phyloP scores from a whole-genome alignment of 92 coral and sea anemone species.

The Parazoanthus darwini region DNA sequence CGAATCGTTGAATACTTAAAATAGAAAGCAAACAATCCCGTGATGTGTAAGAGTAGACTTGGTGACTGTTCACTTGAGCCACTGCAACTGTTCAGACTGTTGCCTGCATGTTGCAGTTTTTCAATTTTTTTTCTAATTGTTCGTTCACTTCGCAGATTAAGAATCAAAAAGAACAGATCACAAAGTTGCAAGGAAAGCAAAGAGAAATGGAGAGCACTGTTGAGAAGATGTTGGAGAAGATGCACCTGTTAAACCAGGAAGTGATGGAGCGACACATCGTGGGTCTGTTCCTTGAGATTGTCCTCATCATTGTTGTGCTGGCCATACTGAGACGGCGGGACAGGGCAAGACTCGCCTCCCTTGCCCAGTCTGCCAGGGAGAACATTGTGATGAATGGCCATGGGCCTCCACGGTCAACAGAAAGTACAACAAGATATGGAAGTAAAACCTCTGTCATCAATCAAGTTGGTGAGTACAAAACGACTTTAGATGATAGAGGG shows the following conservation, averaged over 20 bases:
- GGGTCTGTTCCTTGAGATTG: constrained; percentile 81
- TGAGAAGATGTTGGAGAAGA: constrained; percentile 18
- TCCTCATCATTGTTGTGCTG: constrained; percentile 67
- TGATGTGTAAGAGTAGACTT: background rate
- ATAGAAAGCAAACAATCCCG: too few relatives aligned
- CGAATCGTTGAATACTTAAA: too few relatives aligned
- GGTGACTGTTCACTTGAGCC: too few relatives aligned
- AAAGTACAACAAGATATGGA: constrained; percentile 58
- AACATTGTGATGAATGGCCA: constrained; percentile 10
- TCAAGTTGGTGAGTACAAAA: background rate
- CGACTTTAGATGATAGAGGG: too few relatives aligned
- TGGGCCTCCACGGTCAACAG: constrained; percentile 40
- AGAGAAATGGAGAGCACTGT: constrained; percentile 23
- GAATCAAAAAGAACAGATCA: constrained; percentile 36
- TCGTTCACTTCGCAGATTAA: constrained; percentile 49
- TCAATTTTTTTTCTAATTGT: background rate
- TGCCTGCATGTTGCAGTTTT: constrained; percentile 3
- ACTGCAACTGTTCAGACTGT: too few relatives aligned
- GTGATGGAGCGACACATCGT: constrained; percentile 94
- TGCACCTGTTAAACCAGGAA: constrained; percentile 45
- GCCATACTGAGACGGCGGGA: constrained; percentile 69
- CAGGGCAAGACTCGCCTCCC: constrained; percentile 41
- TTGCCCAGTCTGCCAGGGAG: constrained; percentile 27
- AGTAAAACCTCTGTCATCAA: background rate
- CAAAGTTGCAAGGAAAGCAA: constrained; percentile 35